Evolutionary conservation across 2,113 vertebrate species (phyloP).

Genomic region (Lamprologus tigripictilis): DNA sequence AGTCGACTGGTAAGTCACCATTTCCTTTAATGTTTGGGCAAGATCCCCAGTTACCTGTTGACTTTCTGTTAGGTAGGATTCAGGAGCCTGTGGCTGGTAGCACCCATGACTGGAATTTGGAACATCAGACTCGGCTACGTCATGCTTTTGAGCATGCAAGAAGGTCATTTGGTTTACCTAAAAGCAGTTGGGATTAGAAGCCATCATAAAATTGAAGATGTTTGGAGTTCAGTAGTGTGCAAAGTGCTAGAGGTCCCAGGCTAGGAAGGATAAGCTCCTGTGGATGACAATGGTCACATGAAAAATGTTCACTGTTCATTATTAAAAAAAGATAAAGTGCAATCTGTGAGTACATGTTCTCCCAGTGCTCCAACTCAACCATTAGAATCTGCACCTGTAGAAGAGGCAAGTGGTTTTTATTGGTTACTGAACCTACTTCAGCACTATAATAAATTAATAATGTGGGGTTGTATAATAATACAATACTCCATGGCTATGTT

Average conservation of each 20-base stretch:
- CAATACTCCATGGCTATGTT: not conserved
- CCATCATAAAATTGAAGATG: not conserved
- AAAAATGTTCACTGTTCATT: not conserved
- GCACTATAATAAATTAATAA: not conserved
- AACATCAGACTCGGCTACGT: not conserved
- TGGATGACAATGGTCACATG: not conserved
- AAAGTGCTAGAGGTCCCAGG: not conserved
- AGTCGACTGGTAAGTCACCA: not conserved
- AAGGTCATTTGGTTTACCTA: not conserved
- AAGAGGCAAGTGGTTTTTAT: not conserved
- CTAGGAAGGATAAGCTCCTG: not conserved
- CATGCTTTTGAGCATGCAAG: not conserved
- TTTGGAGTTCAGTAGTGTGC: not conserved
- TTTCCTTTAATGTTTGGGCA: not conserved
- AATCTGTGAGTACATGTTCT: not conserved
- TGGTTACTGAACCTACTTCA: not conserved
- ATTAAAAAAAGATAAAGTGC: not conserved
- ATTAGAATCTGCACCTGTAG: not conserved
- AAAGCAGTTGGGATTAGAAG: not conserved
- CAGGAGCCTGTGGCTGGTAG: not conserved
- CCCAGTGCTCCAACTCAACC: not conserved
- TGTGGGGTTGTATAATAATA: not conserved
- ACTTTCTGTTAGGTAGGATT: not conserved
- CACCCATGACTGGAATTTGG: not conserved
- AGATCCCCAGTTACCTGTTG: not conserved